These are phyloP conservation scores for Macaca fascicularis DNA, from an alignment of 2,113 vertebrate genomes.

Conservation along the genomic window T2T-MFA8v1.1 NC_088391.1:17422501-17423000, in stretches of 20 bases:
- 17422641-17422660: not conserved
- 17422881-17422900: not conserved
- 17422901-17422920: not conserved
- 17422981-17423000: not conserved
- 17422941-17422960: not conserved
- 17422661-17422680: not conserved
- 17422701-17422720: not conserved
- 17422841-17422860: not conserved
- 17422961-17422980: not conserved
- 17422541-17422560: accelerated
- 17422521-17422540: not conserved
- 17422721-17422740: not conserved
- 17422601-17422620: not conserved
- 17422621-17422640: accelerated
- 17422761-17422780: not conserved
- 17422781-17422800: not conserved
- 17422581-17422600: not conserved
- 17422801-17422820: not conserved
- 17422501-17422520: not conserved
- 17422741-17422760: not conserved
- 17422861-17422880: not conserved
- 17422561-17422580: not conserved
- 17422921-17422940: not conserved
- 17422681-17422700: too few relatives aligned
- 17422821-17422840: not conserved